Conservation (phyloP, 2,797 vertebrate genomes). For the Echiichthys vipera region DNA sequence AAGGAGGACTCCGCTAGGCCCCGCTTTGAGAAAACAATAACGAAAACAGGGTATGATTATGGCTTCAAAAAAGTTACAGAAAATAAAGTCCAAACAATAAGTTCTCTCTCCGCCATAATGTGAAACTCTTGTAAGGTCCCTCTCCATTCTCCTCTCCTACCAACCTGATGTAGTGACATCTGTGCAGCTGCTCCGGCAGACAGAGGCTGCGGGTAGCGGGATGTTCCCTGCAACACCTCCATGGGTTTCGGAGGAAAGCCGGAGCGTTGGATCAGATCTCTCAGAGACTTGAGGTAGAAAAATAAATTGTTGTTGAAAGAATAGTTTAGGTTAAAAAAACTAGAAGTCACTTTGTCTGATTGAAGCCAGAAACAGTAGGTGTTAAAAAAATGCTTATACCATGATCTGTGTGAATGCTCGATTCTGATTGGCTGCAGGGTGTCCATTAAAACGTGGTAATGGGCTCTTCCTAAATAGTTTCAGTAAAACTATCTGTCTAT, state of each 20-base stretch:
- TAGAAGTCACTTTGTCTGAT: neutral
- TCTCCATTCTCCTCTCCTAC: neutral
- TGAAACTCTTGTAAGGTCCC: too few relatives aligned
- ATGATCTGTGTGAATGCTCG: too few relatives aligned
- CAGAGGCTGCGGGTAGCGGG: slow-evolving; percentile 77
- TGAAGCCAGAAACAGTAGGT: neutral
- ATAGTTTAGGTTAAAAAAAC: neutral
- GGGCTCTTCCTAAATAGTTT: too few relatives aligned
- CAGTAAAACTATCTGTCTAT: too few relatives aligned
- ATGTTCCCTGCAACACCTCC: slow-evolving; percentile 74
- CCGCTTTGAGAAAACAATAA: slow-evolving; percentile 63
- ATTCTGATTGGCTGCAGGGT: too few relatives aligned
- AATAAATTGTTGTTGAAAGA: slow-evolving; percentile 7
- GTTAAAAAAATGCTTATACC: too few relatives aligned
- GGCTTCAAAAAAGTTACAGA: neutral
- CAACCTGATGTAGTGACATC: slow-evolving; percentile 79
- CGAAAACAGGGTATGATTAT: neutral
- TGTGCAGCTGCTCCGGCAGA: slow-evolving; percentile 67
- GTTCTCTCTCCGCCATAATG: neutral
- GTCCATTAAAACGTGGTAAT: too few relatives aligned
- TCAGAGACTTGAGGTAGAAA: slow-evolving; percentile 73
- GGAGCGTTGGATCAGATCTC: slow-evolving; percentile 79
- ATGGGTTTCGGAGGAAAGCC: slow-evolving; percentile 77
- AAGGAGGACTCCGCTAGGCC: slow-evolving; percentile 75
- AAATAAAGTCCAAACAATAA: neutral